phyloP scores from a whole-genome alignment of 2,888 invertebrate species.

The Entomobrya proxima region DNA sequence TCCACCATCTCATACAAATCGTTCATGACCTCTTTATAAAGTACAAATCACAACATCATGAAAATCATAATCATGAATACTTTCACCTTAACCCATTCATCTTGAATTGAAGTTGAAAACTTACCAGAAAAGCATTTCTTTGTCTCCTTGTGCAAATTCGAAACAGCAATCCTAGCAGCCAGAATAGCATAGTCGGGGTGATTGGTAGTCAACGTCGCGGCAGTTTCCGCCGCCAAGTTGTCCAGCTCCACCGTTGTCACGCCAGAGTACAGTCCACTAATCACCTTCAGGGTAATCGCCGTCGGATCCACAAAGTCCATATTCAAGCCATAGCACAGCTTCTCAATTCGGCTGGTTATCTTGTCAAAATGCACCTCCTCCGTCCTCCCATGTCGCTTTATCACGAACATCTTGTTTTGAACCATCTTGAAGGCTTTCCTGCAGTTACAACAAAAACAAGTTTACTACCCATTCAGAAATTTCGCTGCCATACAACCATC shows the following conservation, averaged over 20 bases:
- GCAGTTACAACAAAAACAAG: not conserved
- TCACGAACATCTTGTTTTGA: constrained; percentile 72
- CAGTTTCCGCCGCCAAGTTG: constrained; percentile 98
- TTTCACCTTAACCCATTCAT: not conserved
- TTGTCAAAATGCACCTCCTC: constrained; percentile 98
- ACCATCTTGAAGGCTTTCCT: constrained; percentile 23
- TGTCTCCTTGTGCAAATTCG: constrained; percentile 98
- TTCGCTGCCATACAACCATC: too few species aligned
- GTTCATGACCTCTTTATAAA: constrained; percentile 87
- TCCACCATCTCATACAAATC: constrained; percentile 89
- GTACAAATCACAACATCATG: too few species aligned
- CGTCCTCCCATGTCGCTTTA: constrained; percentile 84
- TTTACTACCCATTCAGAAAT: not conserved
- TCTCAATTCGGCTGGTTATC: constrained; percentile 96
- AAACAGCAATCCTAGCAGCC: constrained; percentile 94
- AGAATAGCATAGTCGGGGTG: constrained; percentile 97
- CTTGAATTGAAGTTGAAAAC: not conserved
- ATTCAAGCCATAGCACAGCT: constrained; percentile 96
- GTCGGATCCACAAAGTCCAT: constrained; percentile 98
- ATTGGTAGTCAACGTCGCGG: constrained; percentile 97
- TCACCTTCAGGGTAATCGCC: constrained; percentile 92
- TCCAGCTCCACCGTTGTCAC: constrained; percentile 98
- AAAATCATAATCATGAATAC: too few species aligned
- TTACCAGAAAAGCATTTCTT: constrained; percentile 93
- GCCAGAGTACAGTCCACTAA: constrained; percentile 95